Evolutionary conservation across 2,113 vertebrate genomes (phyloP), one percentile per base, ranked within the genome.

Genomic region (Lepus timidus): DNA sequence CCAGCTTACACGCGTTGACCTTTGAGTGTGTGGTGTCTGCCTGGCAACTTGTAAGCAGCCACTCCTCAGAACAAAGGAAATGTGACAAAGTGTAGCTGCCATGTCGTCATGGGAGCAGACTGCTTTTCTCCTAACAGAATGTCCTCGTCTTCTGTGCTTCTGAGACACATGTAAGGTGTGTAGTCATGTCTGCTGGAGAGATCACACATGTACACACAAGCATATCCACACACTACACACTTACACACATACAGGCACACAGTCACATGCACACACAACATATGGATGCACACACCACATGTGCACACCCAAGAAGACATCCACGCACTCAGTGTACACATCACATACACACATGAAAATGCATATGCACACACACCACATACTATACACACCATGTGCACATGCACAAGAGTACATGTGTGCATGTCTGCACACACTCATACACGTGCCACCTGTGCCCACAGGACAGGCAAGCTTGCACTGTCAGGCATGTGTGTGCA

Each of bases 1-100:
- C 44, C 20, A 0, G 11, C 10, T 2, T 10, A 4, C 23, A 10
- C 19, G 31, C 10, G 19, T 11, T 1, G 20, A 11, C 36, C 16
- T 22, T 33, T 29, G 25, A 36, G 10, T 36, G 52, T 44, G 23
- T 52, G 9, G 16, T 11, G 39, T 6, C 1, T 22, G 19, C 55
- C 44, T 13, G 4, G n/a, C 22, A 6, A 2, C 4, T 3, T 3
- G 16, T 13, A 39, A 65, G 49, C 6, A 0, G 29, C 70, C 51
- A 2, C 29, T 6, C 0, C 11, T n/a, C 27, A 27, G 1, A 1
- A 25, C 62, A 23, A 4, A 22, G 71, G 68, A 4, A 62, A 67
- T 4, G n/a, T 1, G 25, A 36, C 7, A 29, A 17, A 44, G 29
- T 11, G 3, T 33, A 10, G 1, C 17, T 12, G 19, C 49, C 25